Conservation (phyloP, 2,113 vertebrate species). For the Hassar affinis region DNA sequence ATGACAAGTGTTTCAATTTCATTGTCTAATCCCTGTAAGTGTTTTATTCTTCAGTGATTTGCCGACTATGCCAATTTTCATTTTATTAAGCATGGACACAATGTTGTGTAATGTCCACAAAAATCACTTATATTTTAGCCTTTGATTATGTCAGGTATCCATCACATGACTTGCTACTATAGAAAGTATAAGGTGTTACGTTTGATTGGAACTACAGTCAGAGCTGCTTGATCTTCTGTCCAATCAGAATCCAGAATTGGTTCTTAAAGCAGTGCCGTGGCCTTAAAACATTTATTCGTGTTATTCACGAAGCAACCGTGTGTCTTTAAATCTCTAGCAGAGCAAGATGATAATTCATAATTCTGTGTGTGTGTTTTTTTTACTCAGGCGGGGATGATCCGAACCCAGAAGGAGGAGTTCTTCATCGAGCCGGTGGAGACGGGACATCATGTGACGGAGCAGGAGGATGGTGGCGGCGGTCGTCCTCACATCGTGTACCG, state of each 20-base stretch:
- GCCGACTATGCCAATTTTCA: not conserved
- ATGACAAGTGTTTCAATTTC: too few relatives aligned
- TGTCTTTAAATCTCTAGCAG: not conserved
- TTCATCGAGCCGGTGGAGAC: conserved; percentile 93
- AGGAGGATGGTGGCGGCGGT: conserved; percentile 77
- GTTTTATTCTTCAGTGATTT: not conserved
- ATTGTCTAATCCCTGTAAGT: too few relatives aligned
- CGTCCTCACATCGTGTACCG: conserved; percentile 90
- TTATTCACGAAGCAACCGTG: not conserved
- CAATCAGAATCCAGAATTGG: not conserved
- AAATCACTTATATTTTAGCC: not conserved
- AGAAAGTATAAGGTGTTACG: not conserved
- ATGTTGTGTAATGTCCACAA: not conserved
- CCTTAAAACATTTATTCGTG: not conserved
- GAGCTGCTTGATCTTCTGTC: not conserved
- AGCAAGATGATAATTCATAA: not conserved
- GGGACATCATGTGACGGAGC: conserved; percentile 68
- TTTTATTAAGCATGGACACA: not conserved
- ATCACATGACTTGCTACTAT: not conserved
- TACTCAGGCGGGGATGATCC: conserved; percentile 92
- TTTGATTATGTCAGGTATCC: not conserved
- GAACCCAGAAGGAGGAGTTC: conserved; percentile 92
- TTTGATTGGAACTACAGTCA: not conserved
- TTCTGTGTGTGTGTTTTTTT: not conserved
- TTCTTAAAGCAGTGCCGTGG: not conserved